Base-by-base conservation (phyloP, 2,888 invertebrate genomes). In the Ditylenchus weischeri region DNA sequence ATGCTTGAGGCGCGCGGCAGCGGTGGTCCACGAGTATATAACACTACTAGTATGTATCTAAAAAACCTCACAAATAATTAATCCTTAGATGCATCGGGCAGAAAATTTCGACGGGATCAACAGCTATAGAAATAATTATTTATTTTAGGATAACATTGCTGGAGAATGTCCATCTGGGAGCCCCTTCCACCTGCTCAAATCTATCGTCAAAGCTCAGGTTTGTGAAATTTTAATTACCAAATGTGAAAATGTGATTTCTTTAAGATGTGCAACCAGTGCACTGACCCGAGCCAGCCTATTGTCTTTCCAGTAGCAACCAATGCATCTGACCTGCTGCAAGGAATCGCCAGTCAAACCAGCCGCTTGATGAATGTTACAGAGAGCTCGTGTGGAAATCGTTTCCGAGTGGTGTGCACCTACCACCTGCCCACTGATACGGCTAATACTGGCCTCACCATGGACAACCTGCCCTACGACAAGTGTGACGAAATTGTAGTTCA, bases 121-220 rank as follows among this genome's bases (percentile, higher is more conserved):
- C 23, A 21, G 2, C 7, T 10, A 1, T 18, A 5, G 10, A 29
- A 54, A 21, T 13, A 21, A 13, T 23, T 10, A 18, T 10, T 29
- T 54, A n/a, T 21, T 54, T 18, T 1, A 54, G 54, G 66, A 66
- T 54, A 75, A 78, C 62, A 62, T 65, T 18, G 61, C 67, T 19
- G 76, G 77, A 11, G 65, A 67, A 21, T 78, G 77, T 29, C 77
- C 78, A 11, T 35, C 43, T 19, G 57, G 57, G 18, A 23, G 47
- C 36, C 64, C 75, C 1, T 76, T 69, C 68, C 64, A 62, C 19
- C 61, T 76, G 6, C 70, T 76, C 10, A 54, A 51, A 15, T 58
- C 65, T 36, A 70, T 76, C 18, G 70, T 57, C 15, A 51, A 57
- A 4, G 69, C 72, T 18, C 76, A 76, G 69, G 76, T 77, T 43